Conservation (phyloP, 1,140 invertebrate genomes). For the Coptotermes formosanus region DNA sequence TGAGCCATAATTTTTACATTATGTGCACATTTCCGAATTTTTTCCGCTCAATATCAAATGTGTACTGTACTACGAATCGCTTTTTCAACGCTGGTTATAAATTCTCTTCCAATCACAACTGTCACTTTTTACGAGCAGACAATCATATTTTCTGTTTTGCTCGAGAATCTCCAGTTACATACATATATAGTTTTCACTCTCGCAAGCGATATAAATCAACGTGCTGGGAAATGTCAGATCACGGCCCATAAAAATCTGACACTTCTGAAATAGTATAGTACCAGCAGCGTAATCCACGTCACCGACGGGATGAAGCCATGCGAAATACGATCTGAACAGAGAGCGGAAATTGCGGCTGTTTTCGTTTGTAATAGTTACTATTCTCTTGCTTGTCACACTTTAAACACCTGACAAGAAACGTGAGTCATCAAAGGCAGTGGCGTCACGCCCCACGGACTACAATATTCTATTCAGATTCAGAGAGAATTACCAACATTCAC, state of each 20-base stretch:
- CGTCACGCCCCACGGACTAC: neutral
- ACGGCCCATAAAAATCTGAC: neutral
- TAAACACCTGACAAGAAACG: neutral
- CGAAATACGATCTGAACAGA: neutral
- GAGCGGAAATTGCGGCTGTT: neutral
- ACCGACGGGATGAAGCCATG: neutral
- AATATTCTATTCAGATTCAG: neutral
- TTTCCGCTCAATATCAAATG: too few species aligned
- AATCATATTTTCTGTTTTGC: too few species aligned
- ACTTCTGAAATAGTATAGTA: neutral
- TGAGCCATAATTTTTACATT: too few species aligned
- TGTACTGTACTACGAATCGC: too few species aligned
- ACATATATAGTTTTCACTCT: neutral
- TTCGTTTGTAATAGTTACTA: neutral
- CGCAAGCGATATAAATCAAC: neutral
- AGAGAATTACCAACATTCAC: neutral
- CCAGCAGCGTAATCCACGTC: neutral
- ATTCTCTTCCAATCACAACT: too few species aligned
- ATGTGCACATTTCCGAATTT: too few species aligned
- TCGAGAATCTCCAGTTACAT: too few species aligned
- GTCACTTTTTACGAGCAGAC: too few species aligned
- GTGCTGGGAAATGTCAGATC: neutral
- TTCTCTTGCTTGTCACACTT: neutral
- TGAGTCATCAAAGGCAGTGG: neutral
- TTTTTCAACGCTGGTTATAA: too few species aligned